phyloP scores from a whole-genome alignment of 2,113 vertebrate genomes.

The Percina caprodes region DNA sequence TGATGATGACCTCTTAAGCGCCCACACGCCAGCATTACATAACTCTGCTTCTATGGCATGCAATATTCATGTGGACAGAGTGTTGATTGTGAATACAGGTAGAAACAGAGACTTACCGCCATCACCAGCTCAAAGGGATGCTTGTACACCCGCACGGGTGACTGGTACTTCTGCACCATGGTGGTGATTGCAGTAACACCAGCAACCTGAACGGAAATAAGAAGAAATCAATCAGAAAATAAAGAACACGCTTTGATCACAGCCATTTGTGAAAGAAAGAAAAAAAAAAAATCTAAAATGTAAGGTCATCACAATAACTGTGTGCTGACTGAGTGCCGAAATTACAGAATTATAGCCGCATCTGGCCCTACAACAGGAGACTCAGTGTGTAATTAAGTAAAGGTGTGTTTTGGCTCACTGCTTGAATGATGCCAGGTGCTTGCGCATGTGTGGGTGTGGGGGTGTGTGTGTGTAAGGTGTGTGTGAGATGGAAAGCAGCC shows the following conservation, averaged over 20 bases:
- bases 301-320: not conserved
- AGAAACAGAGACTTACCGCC: slow-evolving; percentile 89
- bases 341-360: slow-evolving; percentile 26
- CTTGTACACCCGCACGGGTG: slow-evolving; percentile 96
- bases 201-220: slow-evolving; percentile 65
- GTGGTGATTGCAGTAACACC: slow-evolving; percentile 65
- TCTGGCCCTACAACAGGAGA: slow-evolving; percentile 12
- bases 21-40: slow-evolving; percentile 43
- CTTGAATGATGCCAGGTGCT: slow-evolving; percentile 14
- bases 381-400: slow-evolving; percentile 25
- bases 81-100: not conserved
- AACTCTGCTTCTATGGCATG: slow-evolving; percentile 32
- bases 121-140: slow-evolving; percentile 97
- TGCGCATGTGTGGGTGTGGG: not conserved
- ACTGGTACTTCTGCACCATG: slow-evolving; percentile 99
- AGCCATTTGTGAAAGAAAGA: slow-evolving; percentile 10
- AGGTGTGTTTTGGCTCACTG: slow-evolving; percentile 41
- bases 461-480: slow-evolving; percentile 7
- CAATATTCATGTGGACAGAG: slow-evolving; percentile 48
- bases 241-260: not conserved
- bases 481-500: slow-evolving; percentile 22
- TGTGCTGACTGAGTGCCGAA: not conserved
- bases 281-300: not conserved
- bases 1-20: slow-evolving; percentile 27
- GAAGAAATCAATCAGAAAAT: slow-evolving; percentile 8